Conservation (phyloP, 2,797 vertebrate genomes). For the Linurgus olivaceus region DNA sequence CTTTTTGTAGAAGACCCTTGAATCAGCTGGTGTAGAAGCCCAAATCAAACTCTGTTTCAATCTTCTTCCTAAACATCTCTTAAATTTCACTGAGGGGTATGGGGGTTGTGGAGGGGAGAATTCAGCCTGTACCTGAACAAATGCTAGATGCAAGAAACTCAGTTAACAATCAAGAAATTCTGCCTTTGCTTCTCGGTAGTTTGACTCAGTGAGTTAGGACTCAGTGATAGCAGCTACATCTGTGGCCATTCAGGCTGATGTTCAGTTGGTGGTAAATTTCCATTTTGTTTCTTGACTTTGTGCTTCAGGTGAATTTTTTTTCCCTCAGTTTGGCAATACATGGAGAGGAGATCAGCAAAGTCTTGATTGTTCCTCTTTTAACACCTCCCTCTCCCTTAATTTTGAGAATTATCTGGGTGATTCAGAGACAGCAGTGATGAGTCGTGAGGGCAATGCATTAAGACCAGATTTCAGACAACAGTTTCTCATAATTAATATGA, state of each 20-base stretch:
- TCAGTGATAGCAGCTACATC: rapidly evolving
- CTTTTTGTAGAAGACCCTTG: not conserved
- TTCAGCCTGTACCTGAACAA: not conserved
- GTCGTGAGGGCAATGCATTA: constrained; percentile 43
- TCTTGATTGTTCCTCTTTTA: constrained; percentile 35
- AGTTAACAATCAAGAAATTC: not conserved
- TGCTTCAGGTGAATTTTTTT: not conserved
- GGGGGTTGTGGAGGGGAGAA: rapidly evolving
- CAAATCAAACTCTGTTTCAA: not conserved
- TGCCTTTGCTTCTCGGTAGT: not conserved
- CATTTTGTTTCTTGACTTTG: not conserved
- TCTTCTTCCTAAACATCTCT: not conserved
- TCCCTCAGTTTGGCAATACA: not conserved
- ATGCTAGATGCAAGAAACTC: not conserved
- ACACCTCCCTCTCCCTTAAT: not conserved
- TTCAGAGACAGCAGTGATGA: constrained; percentile 46
- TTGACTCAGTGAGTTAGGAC: not conserved
- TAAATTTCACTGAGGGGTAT: not conserved
- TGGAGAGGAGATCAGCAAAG: constrained; percentile 7
- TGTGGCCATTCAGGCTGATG: not conserved
- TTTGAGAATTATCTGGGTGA: constrained; percentile 41
- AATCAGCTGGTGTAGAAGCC: not conserved
- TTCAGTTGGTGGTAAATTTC: not conserved
- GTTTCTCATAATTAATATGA: constrained; percentile 61
- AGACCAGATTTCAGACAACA: constrained; percentile 46